Evolutionary conservation across 2,113 vertebrate species (phyloP).

Genomic region (Erythrocercus mccallii): DNA sequence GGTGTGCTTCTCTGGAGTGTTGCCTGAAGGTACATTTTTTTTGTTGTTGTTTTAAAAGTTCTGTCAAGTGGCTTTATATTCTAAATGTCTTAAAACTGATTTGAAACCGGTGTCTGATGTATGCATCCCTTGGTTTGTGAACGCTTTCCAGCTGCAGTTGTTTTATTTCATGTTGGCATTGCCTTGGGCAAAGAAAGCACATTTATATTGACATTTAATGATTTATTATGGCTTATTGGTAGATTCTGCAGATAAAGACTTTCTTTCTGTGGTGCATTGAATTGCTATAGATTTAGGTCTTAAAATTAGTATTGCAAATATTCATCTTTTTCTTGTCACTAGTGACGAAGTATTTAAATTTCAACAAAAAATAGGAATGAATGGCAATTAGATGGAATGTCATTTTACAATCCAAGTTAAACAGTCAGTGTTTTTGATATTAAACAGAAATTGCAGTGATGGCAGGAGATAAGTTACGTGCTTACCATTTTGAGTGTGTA

Average conservation of each 20-base stretch:
- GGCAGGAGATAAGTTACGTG: conserved; percentile 7
- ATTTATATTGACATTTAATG: conserved; percentile 36
- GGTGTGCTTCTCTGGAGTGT: neutral
- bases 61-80: neutral
- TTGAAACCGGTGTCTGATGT: neutral
- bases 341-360: neutral
- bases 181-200: conserved; percentile 28
- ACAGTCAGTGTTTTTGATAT: conserved; percentile 1
- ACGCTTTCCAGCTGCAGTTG: neutral
- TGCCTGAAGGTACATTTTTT: neutral
- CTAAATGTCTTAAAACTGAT: neutral
- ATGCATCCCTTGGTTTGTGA: neutral
- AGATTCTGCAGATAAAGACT: conserved; percentile 37
- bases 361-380: neutral
- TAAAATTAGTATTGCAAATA: conserved; percentile 27
- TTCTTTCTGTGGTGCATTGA: neutral
- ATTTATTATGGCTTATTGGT: conserved; percentile 46
- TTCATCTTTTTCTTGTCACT: neutral
- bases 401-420: conserved; percentile 56
- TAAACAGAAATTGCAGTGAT: conserved; percentile 17
- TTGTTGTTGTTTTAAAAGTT: neutral
- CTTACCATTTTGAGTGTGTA: conserved; percentile 17
- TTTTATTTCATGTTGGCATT: conserved; percentile 24
- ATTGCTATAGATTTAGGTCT: conserved; percentile 18
- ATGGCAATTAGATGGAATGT: neutral